These are phyloP conservation scores for Lepidochitona cinerea DNA, from an alignment of 2,888 invertebrate species.

Conservation along the genomic window DNA sequence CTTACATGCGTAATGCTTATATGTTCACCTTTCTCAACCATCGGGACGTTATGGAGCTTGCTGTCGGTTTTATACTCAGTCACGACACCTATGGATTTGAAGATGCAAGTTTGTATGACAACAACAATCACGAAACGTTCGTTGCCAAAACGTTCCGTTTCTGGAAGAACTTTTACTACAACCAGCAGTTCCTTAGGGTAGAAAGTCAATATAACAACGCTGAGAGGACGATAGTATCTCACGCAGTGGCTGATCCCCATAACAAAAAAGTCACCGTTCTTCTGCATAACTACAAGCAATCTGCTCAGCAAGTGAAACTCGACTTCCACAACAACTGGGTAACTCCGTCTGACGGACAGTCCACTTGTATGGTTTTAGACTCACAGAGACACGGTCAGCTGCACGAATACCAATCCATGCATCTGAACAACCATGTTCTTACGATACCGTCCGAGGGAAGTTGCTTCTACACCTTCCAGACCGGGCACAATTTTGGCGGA, in stretches of 20 bases:
- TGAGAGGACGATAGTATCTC: constrained; percentile 8
- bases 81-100: background rate
- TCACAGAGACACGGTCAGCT: background rate
- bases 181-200: constrained; percentile 2
- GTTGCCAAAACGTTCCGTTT: constrained; percentile 12
- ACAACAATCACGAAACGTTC: background rate
- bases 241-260: constrained; percentile 5
- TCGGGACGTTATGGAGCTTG: constrained; percentile 6
- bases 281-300: background rate
- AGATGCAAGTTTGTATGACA: constrained; percentile 1
- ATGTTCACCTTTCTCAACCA: constrained; percentile 13
- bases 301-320: background rate
- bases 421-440: background rate
- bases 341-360: background rate
- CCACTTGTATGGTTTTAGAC: background rate
- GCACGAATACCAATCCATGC: background rate
- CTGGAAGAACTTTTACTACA: constrained; percentile 13
- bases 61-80: background rate
- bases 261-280: background rate
- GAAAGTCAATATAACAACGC: constrained; percentile 2
- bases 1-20: constrained; percentile 6
- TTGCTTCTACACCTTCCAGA: constrained; percentile 8
- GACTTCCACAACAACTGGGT: background rate
- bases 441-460: background rate
- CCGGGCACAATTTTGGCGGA: background rate